Evolutionary conservation across 2,797 vertebrate genomes (phyloP).

Genomic region (Sternarchorhynchus goeldii): DNA sequence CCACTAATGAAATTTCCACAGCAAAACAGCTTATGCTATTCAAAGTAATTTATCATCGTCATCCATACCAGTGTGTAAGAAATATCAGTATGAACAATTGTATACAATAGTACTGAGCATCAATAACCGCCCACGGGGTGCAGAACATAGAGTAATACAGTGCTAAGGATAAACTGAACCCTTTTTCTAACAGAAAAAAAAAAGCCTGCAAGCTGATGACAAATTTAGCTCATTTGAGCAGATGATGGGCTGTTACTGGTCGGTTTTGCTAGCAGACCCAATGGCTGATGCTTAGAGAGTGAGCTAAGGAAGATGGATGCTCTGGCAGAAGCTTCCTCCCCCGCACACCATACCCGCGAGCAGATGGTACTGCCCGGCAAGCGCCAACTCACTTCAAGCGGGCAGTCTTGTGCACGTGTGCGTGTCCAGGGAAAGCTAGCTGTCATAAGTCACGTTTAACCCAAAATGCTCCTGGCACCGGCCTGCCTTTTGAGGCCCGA

Average conservation of each 20-base stretch:
- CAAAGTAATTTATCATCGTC: too few species aligned
- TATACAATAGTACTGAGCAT: too few species aligned
- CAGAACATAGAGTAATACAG: too few species aligned
- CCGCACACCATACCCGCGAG: constrained; percentile 21
- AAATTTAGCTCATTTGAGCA: neutral
- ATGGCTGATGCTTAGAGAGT: neutral
- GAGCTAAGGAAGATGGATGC: constrained; percentile 22
- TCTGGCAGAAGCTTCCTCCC: constrained; percentile 30
- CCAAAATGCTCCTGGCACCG: too few species aligned
- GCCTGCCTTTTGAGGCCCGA: too few species aligned
- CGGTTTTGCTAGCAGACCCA: neutral
- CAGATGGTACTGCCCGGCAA: constrained; percentile 41
- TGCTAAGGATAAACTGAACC: too few species aligned
- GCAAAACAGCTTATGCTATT: too few species aligned
- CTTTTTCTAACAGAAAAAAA: too few species aligned
- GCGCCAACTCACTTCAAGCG: constrained; percentile 21
- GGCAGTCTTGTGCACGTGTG: constrained; percentile 3
- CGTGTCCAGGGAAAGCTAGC: neutral
- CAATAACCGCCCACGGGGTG: too few species aligned
- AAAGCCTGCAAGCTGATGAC: neutral
- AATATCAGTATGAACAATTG: too few species aligned
- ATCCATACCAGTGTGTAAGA: too few species aligned
- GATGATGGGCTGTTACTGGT: neutral
- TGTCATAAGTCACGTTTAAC: neutral
- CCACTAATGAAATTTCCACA: too few species aligned